phyloP scores from a whole-genome alignment of 2,888 invertebrate species.

The Dusona sp. region DNA sequence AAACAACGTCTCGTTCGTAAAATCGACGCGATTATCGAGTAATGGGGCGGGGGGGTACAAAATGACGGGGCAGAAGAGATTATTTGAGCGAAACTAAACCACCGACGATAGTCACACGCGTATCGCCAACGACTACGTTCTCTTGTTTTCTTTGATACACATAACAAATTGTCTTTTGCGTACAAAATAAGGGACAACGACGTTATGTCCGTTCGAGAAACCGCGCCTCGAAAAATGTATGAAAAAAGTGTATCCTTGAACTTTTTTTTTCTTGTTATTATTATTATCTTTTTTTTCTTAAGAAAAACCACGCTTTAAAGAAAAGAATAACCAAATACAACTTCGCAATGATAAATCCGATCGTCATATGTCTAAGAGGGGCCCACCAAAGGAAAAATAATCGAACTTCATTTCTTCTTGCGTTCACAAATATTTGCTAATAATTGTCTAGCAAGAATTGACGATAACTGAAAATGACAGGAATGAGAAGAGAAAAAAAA shows the following conservation, averaged over 20 bases:
- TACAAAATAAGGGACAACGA: background rate
- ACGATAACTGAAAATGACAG: constrained; percentile 27
- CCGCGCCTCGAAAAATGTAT: constrained; percentile 21
- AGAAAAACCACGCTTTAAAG: constrained; percentile 28
- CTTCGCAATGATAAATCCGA: constrained; percentile 51
- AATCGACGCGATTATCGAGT: constrained; percentile 25
- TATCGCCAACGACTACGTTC: constrained; percentile 19
- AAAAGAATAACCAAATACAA: constrained; percentile 40
- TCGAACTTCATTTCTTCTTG: constrained; percentile 5
- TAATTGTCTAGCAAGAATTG: constrained; percentile 29
- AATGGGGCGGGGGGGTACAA: constrained; percentile 2
- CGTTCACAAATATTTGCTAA: constrained; percentile 15
- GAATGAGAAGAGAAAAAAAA: constrained; percentile 32
- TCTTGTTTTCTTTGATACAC: constrained; percentile 7
- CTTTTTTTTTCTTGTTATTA: constrained; percentile 22
- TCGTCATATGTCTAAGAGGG: constrained; percentile 14
- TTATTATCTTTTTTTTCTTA: background rate
- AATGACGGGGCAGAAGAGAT: constrained; percentile 2
- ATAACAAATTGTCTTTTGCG: constrained; percentile 27
- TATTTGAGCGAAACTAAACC: constrained; percentile 60
- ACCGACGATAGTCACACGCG: constrained; percentile 64
- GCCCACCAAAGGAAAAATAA: background rate
- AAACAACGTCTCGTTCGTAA: constrained; percentile 26
- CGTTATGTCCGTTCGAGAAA: background rate
- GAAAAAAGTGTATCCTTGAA: background rate